Evolutionary conservation across 2,113 vertebrate genomes (phyloP).

Genomic region (Oxyura jamaicensis): DNA sequence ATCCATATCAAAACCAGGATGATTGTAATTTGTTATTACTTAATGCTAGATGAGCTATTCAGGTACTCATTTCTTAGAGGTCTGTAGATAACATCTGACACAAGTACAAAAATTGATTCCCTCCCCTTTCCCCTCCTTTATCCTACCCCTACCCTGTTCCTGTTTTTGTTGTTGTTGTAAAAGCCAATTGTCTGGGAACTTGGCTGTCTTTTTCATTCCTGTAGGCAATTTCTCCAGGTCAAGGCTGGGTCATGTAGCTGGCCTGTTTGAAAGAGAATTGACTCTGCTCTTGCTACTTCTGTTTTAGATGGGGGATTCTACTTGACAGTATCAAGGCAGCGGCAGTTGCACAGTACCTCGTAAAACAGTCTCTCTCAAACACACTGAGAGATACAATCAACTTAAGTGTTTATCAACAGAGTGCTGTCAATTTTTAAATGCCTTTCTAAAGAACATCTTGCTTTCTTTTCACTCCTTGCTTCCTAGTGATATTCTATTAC

Average conservation of each 20-base stretch:
- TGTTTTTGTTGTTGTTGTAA: background rate
- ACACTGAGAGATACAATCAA: background rate
- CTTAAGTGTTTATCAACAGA: background rate
- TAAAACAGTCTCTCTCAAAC: background rate
- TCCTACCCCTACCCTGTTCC: too few species aligned
- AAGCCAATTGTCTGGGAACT: background rate
- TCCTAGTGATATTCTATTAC: background rate
- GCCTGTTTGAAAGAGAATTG: background rate
- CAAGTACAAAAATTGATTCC: background rate
- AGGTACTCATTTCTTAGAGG: background rate
- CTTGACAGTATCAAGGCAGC: background rate
- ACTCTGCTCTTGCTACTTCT: background rate
- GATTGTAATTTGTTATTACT: conserved; percentile 18
- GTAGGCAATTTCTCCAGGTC: background rate
- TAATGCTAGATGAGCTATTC: background rate
- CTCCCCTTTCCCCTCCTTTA: too few species aligned
- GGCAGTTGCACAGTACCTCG: background rate
- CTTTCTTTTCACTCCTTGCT: background rate
- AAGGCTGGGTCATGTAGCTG: background rate
- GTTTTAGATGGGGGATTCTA: background rate
- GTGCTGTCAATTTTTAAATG: background rate
- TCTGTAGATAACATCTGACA: background rate
- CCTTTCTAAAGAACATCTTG: background rate
- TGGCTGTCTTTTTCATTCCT: conserved; percentile 6
- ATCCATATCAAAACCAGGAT: background rate